Evolutionary conservation across 2,113 vertebrate genomes (phyloP).

Genomic region (Anarhynchus alexandrinus): DNA sequence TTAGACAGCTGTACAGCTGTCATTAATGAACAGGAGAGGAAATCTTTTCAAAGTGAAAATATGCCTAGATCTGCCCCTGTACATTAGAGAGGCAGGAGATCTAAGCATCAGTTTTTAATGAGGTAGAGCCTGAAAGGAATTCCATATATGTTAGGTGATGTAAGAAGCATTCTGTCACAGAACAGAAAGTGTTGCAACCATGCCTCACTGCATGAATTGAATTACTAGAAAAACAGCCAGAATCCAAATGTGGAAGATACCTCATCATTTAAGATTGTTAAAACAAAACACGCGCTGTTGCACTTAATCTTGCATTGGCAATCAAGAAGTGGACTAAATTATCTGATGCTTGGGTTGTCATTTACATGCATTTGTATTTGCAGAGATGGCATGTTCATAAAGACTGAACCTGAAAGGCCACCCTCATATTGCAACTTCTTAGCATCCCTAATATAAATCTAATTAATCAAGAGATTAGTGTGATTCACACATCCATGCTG

Average conservation of each 20-base stretch:
- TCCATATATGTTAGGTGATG: conserved; percentile 42
- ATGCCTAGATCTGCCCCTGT: conserved; percentile 34
- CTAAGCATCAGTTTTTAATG: conserved; percentile 34
- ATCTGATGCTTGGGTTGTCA: not conserved
- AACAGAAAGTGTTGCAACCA: conserved; percentile 46
- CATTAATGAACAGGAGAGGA: conserved; percentile 49
- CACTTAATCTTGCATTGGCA: not conserved
- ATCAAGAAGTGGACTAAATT: not conserved
- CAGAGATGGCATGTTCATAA: not conserved
- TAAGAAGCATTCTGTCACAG: conserved; percentile 34
- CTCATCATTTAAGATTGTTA: not conserved
- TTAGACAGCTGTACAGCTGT: conserved; percentile 20
- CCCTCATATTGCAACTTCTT: not conserved
- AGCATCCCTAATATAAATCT: not conserved
- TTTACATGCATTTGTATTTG: not conserved
- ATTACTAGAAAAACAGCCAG: conserved; percentile 1
- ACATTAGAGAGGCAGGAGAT: conserved; percentile 25
- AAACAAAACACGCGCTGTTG: not conserved
- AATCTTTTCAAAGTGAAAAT: conserved; percentile 49
- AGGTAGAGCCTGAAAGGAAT: conserved; percentile 36
- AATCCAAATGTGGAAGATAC: not conserved
- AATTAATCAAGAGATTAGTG: not conserved
- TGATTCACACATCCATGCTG: not conserved
- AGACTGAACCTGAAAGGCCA: not conserved
- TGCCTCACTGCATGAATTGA: not conserved